Conservation (phyloP, 2,113 vertebrate species). For the Salvelinus sp. region DNA sequence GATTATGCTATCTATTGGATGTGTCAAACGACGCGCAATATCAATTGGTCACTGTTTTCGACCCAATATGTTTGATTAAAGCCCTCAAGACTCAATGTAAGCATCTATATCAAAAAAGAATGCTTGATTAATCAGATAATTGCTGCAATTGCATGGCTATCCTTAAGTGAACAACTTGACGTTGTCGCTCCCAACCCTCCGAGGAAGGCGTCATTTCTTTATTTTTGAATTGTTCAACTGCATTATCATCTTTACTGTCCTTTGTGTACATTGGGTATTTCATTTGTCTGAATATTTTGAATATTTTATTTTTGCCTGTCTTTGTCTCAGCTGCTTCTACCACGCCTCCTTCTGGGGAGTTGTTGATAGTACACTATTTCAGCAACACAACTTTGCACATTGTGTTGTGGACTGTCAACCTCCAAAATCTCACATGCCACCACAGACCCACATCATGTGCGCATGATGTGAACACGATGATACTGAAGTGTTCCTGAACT, state of each 20-base stretch:
- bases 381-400: constrained; percentile 59
- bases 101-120: constrained; percentile 40
- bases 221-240: constrained; percentile 25
- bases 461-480: constrained; percentile 6
- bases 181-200: constrained; percentile 19
- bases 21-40: not conserved
- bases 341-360: constrained; percentile 32
- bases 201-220: constrained; percentile 5
- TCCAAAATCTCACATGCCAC: not conserved
- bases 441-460: not conserved
- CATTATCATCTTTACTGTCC: not conserved
- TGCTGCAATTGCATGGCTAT: constrained; percentile 71
- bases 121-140: constrained; percentile 37
- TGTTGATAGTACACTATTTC: constrained; percentile 3
- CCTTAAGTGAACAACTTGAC: constrained; percentile 45
- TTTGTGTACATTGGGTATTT: constrained; percentile 6
- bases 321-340: constrained; percentile 23
- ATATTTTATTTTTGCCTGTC: not conserved
- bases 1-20: constrained; percentile 3
- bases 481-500: constrained; percentile 8
- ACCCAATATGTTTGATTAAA: constrained; percentile 19
- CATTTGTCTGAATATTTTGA: constrained; percentile 25
- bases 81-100: not conserved
- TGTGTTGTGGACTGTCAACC: constrained; percentile 35
- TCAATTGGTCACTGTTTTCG: constrained; percentile 27